phyloP scores from a whole-genome alignment of 2,113 vertebrate genomes.

The Brachionichthys hirsutus region DNA sequence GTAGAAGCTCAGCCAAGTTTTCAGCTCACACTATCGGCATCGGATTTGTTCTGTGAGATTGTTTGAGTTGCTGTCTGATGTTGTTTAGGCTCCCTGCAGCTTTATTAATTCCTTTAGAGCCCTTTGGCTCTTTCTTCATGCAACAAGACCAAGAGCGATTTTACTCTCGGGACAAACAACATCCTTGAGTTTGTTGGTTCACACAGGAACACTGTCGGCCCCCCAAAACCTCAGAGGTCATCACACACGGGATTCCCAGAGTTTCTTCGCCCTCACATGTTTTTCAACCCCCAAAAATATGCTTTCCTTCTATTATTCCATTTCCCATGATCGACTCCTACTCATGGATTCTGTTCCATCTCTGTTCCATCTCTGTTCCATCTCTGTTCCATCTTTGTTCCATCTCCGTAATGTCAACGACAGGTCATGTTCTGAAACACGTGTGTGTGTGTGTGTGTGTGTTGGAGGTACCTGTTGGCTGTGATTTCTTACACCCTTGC shows the following conservation, averaged over 20 bases:
- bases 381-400: neutral
- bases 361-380: too few species aligned
- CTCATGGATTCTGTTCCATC: neutral
- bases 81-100: conserved; percentile 42
- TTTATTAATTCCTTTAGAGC: conserved; percentile 30
- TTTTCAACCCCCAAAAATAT: conserved; percentile 27
- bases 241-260: conserved; percentile 41
- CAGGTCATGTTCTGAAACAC: neutral
- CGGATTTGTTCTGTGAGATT: conserved; percentile 30
- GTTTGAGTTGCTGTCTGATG: conserved; percentile 53
- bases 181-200: conserved; percentile 54
- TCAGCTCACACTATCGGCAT: conserved; percentile 30
- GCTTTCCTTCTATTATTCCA: neutral
- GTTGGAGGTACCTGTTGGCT: neutral
- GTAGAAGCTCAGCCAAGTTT: neutral
- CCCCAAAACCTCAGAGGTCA: conserved; percentile 43
- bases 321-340: conserved; percentile 3
- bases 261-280: neutral
- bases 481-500: neutral
- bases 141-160: conserved; percentile 18
- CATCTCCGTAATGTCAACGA: neutral
- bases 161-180: conserved; percentile 30
- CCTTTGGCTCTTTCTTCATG: conserved; percentile 16
- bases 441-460: neutral
- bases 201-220: conserved; percentile 47